Evolutionary conservation across 2,888 invertebrate species (phyloP).

Genomic region (Diloba caeruleocephala): DNA sequence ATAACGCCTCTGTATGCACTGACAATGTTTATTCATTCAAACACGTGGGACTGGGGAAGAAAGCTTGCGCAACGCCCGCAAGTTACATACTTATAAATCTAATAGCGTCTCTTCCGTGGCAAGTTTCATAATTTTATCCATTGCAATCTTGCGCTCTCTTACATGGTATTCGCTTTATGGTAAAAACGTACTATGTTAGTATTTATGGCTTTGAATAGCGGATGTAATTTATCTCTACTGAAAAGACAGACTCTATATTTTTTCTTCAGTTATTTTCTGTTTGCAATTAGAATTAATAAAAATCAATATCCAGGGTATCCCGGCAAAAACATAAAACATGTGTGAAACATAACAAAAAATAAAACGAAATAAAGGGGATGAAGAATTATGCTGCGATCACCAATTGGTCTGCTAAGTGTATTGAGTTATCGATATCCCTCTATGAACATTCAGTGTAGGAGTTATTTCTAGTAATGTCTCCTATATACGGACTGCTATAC

Average conservation of each 20-base stretch:
- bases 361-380: too few relatives aligned
- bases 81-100: slow-evolving; percentile 35
- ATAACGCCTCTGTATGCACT: slow-evolving; percentile 4
- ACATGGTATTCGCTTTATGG: slow-evolving; percentile 6
- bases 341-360: too few relatives aligned
- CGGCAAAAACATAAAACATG: too few relatives aligned
- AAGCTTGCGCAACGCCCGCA: slow-evolving; percentile 38
- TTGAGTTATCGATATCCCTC: too few relatives aligned
- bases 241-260: background rate
- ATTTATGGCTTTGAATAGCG: slow-evolving; percentile 22
- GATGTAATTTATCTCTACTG: slow-evolving; percentile 5
- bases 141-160: slow-evolving; percentile 33
- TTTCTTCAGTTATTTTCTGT: too few relatives aligned
- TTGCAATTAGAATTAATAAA: background rate
- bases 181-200: slow-evolving; percentile 13
- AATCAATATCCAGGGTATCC: too few relatives aligned
- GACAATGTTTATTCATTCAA: slow-evolving; percentile 16
- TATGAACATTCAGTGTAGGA: too few relatives aligned
- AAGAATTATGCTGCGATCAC: too few relatives aligned
- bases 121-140: slow-evolving; percentile 48
- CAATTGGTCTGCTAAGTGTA: too few relatives aligned
- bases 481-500: too few relatives aligned
- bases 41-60: slow-evolving; percentile 48
- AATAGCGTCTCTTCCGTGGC: slow-evolving; percentile 44
- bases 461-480: too few relatives aligned